phyloP scores from a whole-genome alignment of 2,113 vertebrate species.

The Telmatochromis sp. region DNA sequence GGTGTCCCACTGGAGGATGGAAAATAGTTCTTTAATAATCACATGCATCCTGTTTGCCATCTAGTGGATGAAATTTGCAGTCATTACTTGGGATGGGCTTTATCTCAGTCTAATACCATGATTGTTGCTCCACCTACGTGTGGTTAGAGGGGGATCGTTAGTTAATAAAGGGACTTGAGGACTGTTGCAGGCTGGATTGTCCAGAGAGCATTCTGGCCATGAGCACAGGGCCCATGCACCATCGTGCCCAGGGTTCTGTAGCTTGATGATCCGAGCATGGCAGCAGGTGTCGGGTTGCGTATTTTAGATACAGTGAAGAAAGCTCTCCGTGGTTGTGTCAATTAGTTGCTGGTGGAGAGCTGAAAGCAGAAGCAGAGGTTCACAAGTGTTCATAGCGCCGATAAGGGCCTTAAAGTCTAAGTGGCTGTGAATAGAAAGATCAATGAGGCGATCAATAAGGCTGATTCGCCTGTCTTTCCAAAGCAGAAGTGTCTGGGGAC shows the following conservation, averaged over 20 bases:
- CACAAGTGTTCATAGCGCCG: conserved; percentile 8
- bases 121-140: background rate
- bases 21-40: background rate
- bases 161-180: background rate
- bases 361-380: conserved; percentile 2
- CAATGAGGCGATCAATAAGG: conserved; percentile 46
- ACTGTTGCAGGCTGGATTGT: background rate
- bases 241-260: background rate
- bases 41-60: conserved; percentile 41
- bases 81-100: background rate
- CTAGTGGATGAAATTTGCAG: conserved; percentile 34
- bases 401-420: conserved; percentile 57
- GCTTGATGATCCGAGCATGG: background rate
- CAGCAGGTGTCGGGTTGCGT: background rate
- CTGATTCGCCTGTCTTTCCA: conserved; percentile 26
- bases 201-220: background rate
- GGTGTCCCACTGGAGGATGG: background rate
- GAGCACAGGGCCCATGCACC: background rate
- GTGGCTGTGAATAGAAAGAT: conserved; percentile 55
- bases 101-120: conserved; percentile 10
- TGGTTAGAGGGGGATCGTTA: background rate
- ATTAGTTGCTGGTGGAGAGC: conserved; percentile 2
- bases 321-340: conserved; percentile 14
- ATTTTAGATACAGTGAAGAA: conserved; percentile 17
- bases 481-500: conserved; percentile 10